Percentiles rank a stretch among this genome's conserved stretches.
Conservation (phyloP, 2,888 invertebrate species). For the Merodon equestris region DNA sequence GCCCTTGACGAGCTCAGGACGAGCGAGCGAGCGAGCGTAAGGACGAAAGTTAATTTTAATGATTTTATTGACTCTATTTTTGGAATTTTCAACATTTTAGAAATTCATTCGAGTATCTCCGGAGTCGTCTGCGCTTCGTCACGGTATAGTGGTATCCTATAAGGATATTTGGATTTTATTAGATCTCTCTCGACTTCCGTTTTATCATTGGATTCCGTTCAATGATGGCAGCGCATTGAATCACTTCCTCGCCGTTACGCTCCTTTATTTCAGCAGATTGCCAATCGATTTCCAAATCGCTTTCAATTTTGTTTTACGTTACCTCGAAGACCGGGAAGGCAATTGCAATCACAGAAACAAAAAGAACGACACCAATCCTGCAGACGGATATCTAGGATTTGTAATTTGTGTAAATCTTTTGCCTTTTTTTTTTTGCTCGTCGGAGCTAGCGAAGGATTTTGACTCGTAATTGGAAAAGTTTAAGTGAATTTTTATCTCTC, state of each 20-base stretch:
- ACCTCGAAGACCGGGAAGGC: too few species aligned
- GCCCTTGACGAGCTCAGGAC: not conserved
- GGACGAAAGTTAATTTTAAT: slow-evolving; percentile 66
- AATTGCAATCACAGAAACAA: too few species aligned
- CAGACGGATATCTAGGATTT: slow-evolving; percentile 59
- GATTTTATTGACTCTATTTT: slow-evolving; percentile 66
- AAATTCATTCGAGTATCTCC: slow-evolving; percentile 44
- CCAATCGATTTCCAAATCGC: slow-evolving; percentile 59
- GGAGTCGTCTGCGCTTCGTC: not conserved
- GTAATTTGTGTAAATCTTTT: slow-evolving; percentile 70
- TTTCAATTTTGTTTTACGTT: not conserved
- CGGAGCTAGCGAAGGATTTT: slow-evolving; percentile 45
- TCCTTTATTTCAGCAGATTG: slow-evolving; percentile 62
- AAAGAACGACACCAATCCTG: too few species aligned
- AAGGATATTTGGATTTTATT: slow-evolving; percentile 68
- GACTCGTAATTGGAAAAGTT: slow-evolving; percentile 70
- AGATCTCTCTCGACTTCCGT: slow-evolving; percentile 27
- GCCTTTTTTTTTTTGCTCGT: slow-evolving; percentile 31
- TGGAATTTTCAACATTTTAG: slow-evolving; percentile 34
- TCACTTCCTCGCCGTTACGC: slow-evolving; percentile 40
- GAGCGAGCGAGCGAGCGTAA: not conserved
- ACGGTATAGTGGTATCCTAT: slow-evolving; percentile 30
- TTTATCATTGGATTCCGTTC: slow-evolving; percentile 35
- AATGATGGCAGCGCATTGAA: slow-evolving; percentile 22
- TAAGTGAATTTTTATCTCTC: slow-evolving; percentile 69